Percentiles rank a stretch among this genome's conserved stretches.
These are phyloP conservation scores for Brachynemurus nebulosus DNA, from an alignment of 2,888 invertebrate species.

Conservation along the genomic window DNA sequence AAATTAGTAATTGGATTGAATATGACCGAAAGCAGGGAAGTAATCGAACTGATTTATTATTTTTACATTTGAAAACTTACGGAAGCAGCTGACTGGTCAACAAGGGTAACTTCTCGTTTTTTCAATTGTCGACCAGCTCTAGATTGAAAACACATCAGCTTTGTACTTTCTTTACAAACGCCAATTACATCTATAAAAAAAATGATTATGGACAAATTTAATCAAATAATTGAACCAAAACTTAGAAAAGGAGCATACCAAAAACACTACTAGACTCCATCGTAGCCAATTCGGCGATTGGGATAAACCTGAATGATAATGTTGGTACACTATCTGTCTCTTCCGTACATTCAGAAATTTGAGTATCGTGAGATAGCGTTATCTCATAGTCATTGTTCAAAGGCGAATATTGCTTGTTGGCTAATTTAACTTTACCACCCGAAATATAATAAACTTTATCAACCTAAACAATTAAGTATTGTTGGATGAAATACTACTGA, in stretches of 20 bases:
- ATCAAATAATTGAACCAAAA: neutral
- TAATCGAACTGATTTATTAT: too few species aligned
- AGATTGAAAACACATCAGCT: conserved; percentile 57
- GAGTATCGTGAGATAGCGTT: conserved; percentile 66
- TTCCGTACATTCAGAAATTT: conserved; percentile 36
- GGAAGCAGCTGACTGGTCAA: conserved; percentile 70
- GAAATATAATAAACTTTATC: conserved; percentile 81
- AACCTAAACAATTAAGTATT: conserved; percentile 35
- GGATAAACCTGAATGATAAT: conserved; percentile 30
- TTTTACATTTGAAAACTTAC: too few species aligned
- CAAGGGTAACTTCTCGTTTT: conserved; percentile 76
- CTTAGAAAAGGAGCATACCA: conserved; percentile 38
- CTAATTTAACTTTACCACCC: conserved; percentile 73
- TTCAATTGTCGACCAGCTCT: conserved; percentile 67
- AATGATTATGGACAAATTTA: neutral
- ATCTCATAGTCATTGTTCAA: conserved; percentile 94
- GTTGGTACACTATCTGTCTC: conserved; percentile 55
- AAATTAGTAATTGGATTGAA: too few species aligned
- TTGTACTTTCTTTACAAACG: conserved; percentile 60
- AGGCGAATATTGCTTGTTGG: conserved; percentile 76
- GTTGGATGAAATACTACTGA: neutral
- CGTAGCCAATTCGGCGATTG: conserved; percentile 41
- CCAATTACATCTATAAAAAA: conserved; percentile 67
- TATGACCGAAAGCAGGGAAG: too few species aligned
- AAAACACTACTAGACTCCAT: conserved; percentile 52